phyloP scores from a whole-genome alignment of 1,140 invertebrate species.

The Pseudomyrmex cubaensis region DNA sequence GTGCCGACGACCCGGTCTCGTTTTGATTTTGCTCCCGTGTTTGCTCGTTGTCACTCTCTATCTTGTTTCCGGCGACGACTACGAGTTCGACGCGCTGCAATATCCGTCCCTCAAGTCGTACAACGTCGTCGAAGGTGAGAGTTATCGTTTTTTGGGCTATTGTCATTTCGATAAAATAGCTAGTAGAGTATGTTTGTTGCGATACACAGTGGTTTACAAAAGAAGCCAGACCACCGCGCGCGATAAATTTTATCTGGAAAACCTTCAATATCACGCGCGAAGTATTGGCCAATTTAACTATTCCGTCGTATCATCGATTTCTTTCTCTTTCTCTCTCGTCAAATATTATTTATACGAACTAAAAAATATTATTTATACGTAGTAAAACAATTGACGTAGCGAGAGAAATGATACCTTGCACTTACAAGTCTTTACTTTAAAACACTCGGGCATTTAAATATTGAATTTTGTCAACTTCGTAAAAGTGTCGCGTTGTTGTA shows the following conservation, averaged over 20 bases:
- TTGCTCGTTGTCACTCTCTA: constrained; percentile 78
- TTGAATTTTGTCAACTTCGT: neutral
- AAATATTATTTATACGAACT: neutral
- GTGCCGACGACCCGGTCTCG: constrained; percentile 72
- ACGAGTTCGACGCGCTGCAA: constrained; percentile 70
- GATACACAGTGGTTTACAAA: too few species aligned
- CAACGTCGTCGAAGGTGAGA: constrained; percentile 69
- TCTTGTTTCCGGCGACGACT: constrained; percentile 69
- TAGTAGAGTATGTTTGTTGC: too few species aligned
- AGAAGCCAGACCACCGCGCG: too few species aligned
- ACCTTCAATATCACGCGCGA: neutral
- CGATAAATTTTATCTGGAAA: neutral
- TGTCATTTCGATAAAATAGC: too few species aligned
- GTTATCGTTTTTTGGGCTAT: neutral
- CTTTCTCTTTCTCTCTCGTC: neutral
- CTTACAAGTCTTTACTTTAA: neutral
- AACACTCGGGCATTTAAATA: too few species aligned
- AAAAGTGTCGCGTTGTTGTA: neutral
- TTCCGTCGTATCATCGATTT: neutral
- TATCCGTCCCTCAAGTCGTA: constrained; percentile 71
- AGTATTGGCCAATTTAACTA: neutral
- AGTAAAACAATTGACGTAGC: neutral
- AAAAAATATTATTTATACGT: constrained; percentile 11
- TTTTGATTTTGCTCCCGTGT: constrained; percentile 77
- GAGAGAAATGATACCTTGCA: neutral